Percentiles rank a stretch among this genome's conserved stretches.
phyloP scores from a whole-genome alignment of 2,888 invertebrate genomes.

The Belgica antarctica region DNA sequence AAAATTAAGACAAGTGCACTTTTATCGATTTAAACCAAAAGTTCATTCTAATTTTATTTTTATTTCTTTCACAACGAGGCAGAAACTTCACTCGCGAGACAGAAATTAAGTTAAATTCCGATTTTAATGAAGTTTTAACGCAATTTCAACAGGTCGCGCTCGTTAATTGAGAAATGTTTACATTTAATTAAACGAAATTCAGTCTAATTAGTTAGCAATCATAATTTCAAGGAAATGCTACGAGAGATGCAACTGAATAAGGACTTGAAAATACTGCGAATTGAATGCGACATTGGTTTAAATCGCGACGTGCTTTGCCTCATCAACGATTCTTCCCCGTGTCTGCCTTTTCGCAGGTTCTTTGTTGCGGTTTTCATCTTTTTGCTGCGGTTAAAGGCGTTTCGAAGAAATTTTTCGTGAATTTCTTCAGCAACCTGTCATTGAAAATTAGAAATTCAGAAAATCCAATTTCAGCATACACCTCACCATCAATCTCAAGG shows the following conservation, averaged over 20 bases:
- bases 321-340: too few species aligned
- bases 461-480: not conserved
- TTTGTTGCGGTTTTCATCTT: not conserved
- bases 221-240: not conserved
- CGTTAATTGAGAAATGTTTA: too few species aligned
- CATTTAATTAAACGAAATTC: too few species aligned
- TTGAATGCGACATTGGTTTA: slow-evolving; percentile 23
- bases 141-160: too few species aligned
- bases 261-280: slow-evolving; percentile 2
- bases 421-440: not conserved
- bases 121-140: too few species aligned
- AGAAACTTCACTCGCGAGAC: not conserved
- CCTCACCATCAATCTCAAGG: not conserved
- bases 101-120: too few species aligned
- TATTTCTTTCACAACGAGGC: slow-evolving; percentile 11
- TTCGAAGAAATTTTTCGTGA: slow-evolving; percentile 4
- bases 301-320: not conserved
- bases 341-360: not conserved
- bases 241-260: not conserved
- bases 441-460: not conserved
- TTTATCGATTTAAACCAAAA: slow-evolving; percentile 41
- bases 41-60: slow-evolving; percentile 28
- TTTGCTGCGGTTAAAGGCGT: too few species aligned
- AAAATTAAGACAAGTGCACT: slow-evolving; percentile 42
- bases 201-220: slow-evolving; percentile 5